A percentile compares a stretch with the other conserved stretches of the same genome.
phyloP scores from a whole-genome alignment of 2,888 invertebrate species.

The Campopleginae sp. region DNA sequence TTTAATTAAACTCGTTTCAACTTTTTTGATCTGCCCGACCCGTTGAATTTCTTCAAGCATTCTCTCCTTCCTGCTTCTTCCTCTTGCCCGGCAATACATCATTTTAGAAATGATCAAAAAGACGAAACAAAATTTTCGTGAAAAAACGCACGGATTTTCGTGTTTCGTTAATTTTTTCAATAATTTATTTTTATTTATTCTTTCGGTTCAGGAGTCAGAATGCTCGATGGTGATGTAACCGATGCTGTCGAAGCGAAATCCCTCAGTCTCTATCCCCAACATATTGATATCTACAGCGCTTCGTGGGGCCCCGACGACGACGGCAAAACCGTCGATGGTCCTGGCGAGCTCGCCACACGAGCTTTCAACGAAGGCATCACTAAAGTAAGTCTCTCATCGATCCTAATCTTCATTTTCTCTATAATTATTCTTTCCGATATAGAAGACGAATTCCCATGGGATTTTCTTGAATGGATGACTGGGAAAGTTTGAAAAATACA shows the following conservation, averaged over 20 bases:
- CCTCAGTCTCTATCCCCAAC: slow-evolving; percentile 96
- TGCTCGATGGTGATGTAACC: slow-evolving; percentile 99
- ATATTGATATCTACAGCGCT: slow-evolving; percentile 99
- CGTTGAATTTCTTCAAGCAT: not conserved
- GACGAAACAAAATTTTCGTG: not conserved
- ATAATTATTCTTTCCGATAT: no score
- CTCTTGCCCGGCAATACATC: not conserved
- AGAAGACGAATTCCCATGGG: no score
- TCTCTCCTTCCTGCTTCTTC: no score
- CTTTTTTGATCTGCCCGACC: not conserved
- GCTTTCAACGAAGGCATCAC: slow-evolving; percentile 98
- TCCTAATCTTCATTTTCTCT: no score
- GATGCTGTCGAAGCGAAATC: slow-evolving; percentile 99
- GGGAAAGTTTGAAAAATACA: no score
- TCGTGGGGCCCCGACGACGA: slow-evolving; percentile 99
- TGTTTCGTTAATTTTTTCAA: not conserved
- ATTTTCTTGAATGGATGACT: no score
- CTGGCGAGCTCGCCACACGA: slow-evolving; percentile 96
- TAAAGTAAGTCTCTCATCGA: slow-evolving; percentile 86
- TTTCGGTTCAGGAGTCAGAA: slow-evolving; percentile 92
- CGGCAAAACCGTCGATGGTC: slow-evolving; percentile 99
- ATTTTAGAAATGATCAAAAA: not conserved
- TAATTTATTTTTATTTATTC: not conserved
- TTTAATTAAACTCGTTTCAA: not conserved
- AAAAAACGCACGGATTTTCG: not conserved